Percentiles rank a stretch among this genome's conserved stretches.
phyloP scores from a whole-genome alignment of 2,888 invertebrate genomes.

The Hemaris fuciformis region DNA sequence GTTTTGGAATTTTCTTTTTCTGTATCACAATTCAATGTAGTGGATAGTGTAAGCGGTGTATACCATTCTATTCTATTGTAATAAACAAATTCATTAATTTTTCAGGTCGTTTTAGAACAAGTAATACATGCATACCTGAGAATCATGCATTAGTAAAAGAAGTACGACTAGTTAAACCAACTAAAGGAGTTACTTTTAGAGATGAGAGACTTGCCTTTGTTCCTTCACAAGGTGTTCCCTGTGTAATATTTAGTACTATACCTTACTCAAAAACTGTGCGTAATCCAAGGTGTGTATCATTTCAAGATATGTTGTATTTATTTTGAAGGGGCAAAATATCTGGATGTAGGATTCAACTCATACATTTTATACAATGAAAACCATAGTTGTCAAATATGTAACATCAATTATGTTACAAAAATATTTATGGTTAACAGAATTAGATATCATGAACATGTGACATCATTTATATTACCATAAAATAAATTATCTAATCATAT shows the following conservation, averaged over 20 bases:
- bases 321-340: background rate
- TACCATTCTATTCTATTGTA: no score
- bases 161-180: constrained; percentile 81
- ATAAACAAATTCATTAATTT: constrained; percentile 5
- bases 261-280: constrained; percentile 88
- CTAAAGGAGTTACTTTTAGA: constrained; percentile 85
- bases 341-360: no score
- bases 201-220: constrained; percentile 92
- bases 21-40: no score
- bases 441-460: no score
- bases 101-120: constrained; percentile 75
- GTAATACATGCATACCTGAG: constrained; percentile 79
- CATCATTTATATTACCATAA: no score
- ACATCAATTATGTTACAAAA: no score
- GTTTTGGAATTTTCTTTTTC: no score
- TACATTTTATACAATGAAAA: no score
- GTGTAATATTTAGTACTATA: constrained; percentile 92
- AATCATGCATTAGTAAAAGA: constrained; percentile 79
- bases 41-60: no score
- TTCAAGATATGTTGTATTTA: background rate
- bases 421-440: no score
- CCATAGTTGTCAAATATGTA: no score
- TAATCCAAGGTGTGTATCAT: constrained; percentile 78
- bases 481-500: background rate
- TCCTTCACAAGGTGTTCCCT: constrained; percentile 88